These are phyloP conservation scores for Crotalus tigris DNA, from an alignment of 2,113 vertebrate genomes.

Conservation along the genomic window DNA sequence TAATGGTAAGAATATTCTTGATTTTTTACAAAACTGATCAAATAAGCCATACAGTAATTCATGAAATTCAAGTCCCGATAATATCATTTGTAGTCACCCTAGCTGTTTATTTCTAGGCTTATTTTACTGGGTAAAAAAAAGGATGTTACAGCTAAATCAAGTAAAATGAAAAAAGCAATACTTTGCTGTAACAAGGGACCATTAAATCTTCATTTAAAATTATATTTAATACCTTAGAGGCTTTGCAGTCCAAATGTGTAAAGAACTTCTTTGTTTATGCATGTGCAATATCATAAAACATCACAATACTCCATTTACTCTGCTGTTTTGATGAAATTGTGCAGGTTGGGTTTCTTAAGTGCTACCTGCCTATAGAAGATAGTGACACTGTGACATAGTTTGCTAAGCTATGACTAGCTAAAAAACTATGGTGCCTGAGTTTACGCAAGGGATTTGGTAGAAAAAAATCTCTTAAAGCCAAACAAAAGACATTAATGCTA, in stretches of 20 bases:
- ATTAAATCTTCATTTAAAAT: not conserved
- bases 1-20: conserved; percentile 63
- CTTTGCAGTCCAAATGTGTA: not conserved
- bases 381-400: too few relatives aligned
- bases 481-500: not conserved
- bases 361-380: too few relatives aligned
- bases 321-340: too few relatives aligned
- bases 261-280: not conserved
- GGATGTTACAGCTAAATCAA: not conserved
- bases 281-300: too few relatives aligned
- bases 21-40: not conserved
- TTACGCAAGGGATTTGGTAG: not conserved
- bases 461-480: not conserved
- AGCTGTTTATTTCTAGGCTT: not conserved
- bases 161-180: not conserved
- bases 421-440: too few relatives aligned
- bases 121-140: not conserved
- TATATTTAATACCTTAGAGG: not conserved
- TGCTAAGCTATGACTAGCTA: too few relatives aligned
- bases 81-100: not conserved
- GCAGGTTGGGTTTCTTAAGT: too few relatives aligned
- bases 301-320: too few relatives aligned
- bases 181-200: not conserved
- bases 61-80: not conserved
- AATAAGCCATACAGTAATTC: not conserved